Evolutionary conservation across 1,140 invertebrate genomes (phyloP), one percentile per base, ranked within the genome.

Genomic region (Sitophilus oryzae): DNA sequence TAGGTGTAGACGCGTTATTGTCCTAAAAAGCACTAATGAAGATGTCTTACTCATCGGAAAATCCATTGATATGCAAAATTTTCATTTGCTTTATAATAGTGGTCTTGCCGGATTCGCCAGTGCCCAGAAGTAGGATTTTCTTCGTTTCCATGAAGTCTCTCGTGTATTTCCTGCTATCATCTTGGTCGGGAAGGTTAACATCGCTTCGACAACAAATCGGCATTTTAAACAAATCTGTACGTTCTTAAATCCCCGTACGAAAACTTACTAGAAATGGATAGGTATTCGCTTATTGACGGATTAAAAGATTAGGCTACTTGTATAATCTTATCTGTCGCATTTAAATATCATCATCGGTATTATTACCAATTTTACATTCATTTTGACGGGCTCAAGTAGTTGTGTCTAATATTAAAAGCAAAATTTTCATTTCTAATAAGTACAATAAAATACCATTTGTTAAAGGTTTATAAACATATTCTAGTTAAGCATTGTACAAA

Each of bases 81-180:
- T 83, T 86, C 87, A 90, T 89, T 71, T 90, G 88, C 65, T 89
- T 88, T 11, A 89, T 80, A 35, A 90, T 88, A 0, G 87, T 90
- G 0, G 85, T 86, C 68, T 90, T 90, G 9, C 83, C 83, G 16
- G 82, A 81, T 60, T 84, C 83, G 0, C 82, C 82, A 0, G 82
- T 79, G 36, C 84, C 84, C 2, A 87, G 66, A 0, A 87, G 69
- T 21, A 87, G 68, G 20, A 87, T 71, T 70, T 86, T 85, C 18
- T 57, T 55, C 0, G 60, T 57, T 19, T 58, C 48, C 6, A 47
- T 40, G 42, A 66, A 66, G 8, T 54, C 50, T 56, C 56, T 60
- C 8, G 61, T 63, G 15, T 61, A 54, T 54, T 61, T 54, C 25
- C 50, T 50, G 1, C 42, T 51, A 9, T 51, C 47, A 10, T 57